A percentile compares a stretch with the other conserved stretches of the same genome.
Conservation (phyloP, 2,797 vertebrate species). For the Columba guinea region DNA sequence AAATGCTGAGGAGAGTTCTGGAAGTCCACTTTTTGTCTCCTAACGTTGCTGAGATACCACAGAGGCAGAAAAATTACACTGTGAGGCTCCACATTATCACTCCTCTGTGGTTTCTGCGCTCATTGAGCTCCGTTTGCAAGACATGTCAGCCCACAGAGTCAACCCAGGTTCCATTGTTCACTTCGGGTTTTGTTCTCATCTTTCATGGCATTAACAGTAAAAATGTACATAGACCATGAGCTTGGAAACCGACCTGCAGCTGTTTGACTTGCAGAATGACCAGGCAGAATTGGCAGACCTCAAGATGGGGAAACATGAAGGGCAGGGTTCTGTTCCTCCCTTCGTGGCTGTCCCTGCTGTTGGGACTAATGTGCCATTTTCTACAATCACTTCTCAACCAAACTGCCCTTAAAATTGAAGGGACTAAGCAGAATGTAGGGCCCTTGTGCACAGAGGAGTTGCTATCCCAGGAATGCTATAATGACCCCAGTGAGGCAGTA, state of each 20-base stretch:
- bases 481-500: neutral
- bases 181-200: neutral
- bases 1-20: neutral
- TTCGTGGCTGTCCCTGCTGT: neutral
- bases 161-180: rapidly evolving
- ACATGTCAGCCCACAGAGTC: neutral
- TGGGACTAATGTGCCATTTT: neutral
- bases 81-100: neutral
- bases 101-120: neutral
- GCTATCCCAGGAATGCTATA: neutral
- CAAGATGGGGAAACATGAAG: rapidly evolving
- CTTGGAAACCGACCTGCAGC: neutral
- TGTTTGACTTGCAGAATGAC: neutral
- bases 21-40: neutral
- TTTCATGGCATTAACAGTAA: neutral
- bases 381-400: neutral
- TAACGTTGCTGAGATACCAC: neutral
- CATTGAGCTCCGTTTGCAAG: rapidly evolving
- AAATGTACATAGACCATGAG: rapidly evolving
- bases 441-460: neutral
- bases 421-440: neutral
- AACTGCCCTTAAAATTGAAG: neutral
- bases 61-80: neutral
- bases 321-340: neutral
- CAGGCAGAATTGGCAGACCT: neutral